These are phyloP conservation scores for Sussaba pulchella DNA, from an alignment of 2,888 invertebrate species.

Conservation along the genomic window DNA sequence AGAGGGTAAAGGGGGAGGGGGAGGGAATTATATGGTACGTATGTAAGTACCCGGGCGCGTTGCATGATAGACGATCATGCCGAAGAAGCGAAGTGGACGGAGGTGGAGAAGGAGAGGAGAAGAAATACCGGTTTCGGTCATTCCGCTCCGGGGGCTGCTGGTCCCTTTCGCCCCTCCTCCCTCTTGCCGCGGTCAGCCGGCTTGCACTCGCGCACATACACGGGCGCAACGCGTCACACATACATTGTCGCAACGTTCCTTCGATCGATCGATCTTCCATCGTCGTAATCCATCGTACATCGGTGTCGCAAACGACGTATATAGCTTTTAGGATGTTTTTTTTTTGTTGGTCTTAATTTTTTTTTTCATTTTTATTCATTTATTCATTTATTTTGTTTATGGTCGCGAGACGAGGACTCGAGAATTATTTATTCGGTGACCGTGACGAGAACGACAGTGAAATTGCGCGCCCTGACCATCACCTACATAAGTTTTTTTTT, in stretches of 20 bases:
- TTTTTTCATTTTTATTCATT: too few relatives aligned
- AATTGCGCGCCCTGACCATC: neutral
- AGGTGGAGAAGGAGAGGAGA: slow-evolving; percentile 6
- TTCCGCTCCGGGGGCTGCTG: slow-evolving; percentile 49
- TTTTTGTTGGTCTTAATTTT: neutral
- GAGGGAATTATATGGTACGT: neutral
- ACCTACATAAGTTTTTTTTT: too few relatives aligned
- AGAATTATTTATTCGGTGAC: slow-evolving; percentile 17
- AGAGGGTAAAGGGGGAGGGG: neutral
- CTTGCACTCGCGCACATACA: slow-evolving; percentile 26
- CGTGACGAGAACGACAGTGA: slow-evolving; percentile 10
- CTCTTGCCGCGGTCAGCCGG: slow-evolving; percentile 18
- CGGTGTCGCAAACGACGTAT: slow-evolving; percentile 47
- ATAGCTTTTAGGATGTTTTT: slow-evolving; percentile 16
- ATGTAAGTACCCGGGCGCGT: slow-evolving; percentile 26
- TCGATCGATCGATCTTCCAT: slow-evolving; percentile 41
- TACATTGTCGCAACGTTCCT: neutral
- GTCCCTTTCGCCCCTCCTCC: slow-evolving; percentile 4
- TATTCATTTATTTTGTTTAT: slow-evolving; percentile 12
- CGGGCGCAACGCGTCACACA: neutral
- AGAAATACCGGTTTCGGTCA: slow-evolving; percentile 54
- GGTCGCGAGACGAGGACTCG: neutral
- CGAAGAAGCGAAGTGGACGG: slow-evolving; percentile 31
- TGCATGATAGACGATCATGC: slow-evolving; percentile 57
- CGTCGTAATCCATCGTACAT: slow-evolving; percentile 35